Percentiles rank a stretch among this genome's conserved stretches.
These are phyloP conservation scores for Trimorus sp. DNA, from an alignment of 2,888 invertebrate genomes.

Conservation along the genomic window DNA sequence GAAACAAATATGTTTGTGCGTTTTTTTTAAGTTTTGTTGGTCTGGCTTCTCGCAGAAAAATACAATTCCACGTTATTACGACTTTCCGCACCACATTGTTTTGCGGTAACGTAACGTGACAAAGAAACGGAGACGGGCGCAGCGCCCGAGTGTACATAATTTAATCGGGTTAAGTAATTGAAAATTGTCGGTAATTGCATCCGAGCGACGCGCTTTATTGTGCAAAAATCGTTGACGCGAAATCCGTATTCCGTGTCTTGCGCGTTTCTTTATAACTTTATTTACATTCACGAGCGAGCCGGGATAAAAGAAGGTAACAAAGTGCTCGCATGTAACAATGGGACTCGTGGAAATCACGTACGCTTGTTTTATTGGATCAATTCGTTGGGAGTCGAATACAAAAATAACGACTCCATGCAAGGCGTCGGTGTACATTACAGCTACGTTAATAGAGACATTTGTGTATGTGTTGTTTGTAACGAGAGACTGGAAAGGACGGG, in stretches of 20 bases:
- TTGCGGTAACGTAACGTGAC: conserved; percentile 37
- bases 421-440: too few species aligned
- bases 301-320: conserved; percentile 34
- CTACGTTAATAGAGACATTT: too few species aligned
- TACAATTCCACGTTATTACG: conserved; percentile 49
- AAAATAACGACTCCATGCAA: too few species aligned
- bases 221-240: conserved; percentile 27
- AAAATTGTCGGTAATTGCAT: conserved; percentile 54
- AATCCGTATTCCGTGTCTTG: conserved; percentile 30
- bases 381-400: too few species aligned
- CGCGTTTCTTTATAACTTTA: conserved; percentile 24
- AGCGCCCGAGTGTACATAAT: conserved; percentile 44
- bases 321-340: conserved; percentile 19
- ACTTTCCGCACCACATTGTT: conserved; percentile 44
- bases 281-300: conserved; percentile 41
- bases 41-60: conserved; percentile 14
- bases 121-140: conserved; percentile 21
- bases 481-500: too few species aligned
- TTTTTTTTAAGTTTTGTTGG: conserved; percentile 9
- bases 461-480: too few species aligned
- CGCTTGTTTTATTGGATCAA: too few species aligned
- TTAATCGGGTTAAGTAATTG: conserved; percentile 62
- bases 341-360: conserved; percentile 18
- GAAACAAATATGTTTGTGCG: conserved; percentile 5
- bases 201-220: conserved; percentile 39